phyloP scores from a whole-genome alignment of 1,140 invertebrate species.

The Andricus grossulariae region DNA sequence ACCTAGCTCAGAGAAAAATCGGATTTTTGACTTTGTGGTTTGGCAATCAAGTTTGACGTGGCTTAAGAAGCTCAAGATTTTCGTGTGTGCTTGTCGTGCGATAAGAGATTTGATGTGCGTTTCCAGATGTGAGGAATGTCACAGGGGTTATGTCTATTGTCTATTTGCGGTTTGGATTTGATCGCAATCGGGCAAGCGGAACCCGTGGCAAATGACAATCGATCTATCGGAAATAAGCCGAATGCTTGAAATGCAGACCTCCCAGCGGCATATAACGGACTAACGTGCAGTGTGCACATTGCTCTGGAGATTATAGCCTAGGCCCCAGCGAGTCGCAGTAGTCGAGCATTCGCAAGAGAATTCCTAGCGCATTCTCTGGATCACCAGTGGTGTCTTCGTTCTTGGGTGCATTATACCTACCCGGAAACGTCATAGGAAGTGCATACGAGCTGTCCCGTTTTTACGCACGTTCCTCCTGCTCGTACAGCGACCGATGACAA shows the following conservation, averaged over 20 bases:
- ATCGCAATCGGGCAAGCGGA: neutral
- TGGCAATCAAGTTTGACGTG: conserved; percentile 6
- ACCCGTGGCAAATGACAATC: neutral
- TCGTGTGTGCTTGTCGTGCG: neutral
- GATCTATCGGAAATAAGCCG: conserved; percentile 22
- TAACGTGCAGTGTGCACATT: conserved; percentile 25
- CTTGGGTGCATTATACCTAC: conserved; percentile 1
- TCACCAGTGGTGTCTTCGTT: conserved; percentile 16
- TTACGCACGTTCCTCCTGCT: neutral
- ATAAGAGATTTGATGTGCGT: neutral
- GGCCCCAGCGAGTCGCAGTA: neutral
- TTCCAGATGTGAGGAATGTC: conserved; percentile 8
- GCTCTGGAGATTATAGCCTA: conserved; percentile 25
- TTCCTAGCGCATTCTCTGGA: conserved; percentile 16
- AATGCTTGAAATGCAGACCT: conserved; percentile 27
- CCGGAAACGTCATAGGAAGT: conserved; percentile 10
- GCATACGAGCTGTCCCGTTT: conserved; percentile 19
- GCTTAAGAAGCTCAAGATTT: conserved; percentile 4
- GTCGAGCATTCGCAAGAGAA: conserved; percentile 23
- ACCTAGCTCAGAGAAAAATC: neutral
- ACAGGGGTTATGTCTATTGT: neutral
- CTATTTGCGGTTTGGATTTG: neutral
- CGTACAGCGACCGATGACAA: neutral
- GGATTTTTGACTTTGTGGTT: conserved; percentile 25
- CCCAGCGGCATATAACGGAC: conserved; percentile 23